Conservation (phyloP, 2,113 vertebrate genomes). For the Hippotragus niger region DNA sequence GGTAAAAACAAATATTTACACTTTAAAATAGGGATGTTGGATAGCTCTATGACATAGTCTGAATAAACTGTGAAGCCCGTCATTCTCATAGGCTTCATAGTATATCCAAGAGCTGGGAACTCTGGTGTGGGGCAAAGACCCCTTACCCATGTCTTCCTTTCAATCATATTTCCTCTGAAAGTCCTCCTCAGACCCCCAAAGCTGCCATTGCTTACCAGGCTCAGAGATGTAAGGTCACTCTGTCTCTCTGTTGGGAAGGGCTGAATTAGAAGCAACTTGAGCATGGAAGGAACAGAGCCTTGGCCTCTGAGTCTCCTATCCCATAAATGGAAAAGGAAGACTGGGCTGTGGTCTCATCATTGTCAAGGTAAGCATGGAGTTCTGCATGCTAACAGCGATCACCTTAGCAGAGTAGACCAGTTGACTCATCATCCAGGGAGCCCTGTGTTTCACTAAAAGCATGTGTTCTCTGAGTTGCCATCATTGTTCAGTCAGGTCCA, state of each 20-base stretch:
- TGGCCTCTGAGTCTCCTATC: not conserved
- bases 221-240: not conserved
- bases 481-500: not conserved
- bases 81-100: not conserved
- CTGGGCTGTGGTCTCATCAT: not conserved
- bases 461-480: not conserved
- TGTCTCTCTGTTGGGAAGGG: not conserved
- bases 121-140: rapidly evolving
- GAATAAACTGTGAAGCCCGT: not conserved
- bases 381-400: not conserved
- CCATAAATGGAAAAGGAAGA: not conserved
- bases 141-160: not conserved
- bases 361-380: not conserved
- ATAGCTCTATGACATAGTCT: not conserved
- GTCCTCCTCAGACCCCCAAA: not conserved
- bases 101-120: not conserved
- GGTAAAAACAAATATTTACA: slow-evolving; percentile 4
- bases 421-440: not conserved
- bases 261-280: not conserved
- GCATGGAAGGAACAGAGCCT: not conserved
- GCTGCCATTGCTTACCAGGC: not conserved
- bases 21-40: not conserved
- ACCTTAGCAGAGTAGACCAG: not conserved
- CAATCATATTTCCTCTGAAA: not conserved
- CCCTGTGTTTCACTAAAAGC: not conserved